Base-by-base conservation (phyloP, 2,797 vertebrate genomes). In the Alca torda region DNA sequence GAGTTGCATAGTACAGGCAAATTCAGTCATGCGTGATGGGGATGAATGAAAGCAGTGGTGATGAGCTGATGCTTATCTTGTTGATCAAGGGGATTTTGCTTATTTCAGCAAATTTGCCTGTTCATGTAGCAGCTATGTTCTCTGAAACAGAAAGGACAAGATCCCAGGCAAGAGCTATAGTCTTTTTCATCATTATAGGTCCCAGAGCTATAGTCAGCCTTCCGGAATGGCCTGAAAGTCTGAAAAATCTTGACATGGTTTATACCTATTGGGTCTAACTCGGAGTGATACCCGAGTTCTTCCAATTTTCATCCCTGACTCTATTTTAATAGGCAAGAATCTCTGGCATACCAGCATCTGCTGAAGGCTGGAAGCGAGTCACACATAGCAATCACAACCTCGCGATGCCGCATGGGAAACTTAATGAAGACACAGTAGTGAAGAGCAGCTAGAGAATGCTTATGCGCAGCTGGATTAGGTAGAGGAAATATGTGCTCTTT, bases 331-430 rank as follows among this genome's bases (percentile, higher is more conserved):
- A 72, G 84, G 30, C 68, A 75, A 63, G n/a, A 59, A 61, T 95
- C 61, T 50, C 53, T 54, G 30, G 68, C 69, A 76, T 48, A 60
- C 24, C 50, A 68, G 61, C 31, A 68, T 84, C 81, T 87, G 53
- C 78, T 86, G 79, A 86, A 93, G 73, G 61, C 93, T 95, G 78
- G 61, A 92, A 95, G 31, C 83, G 93, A 96, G 65, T 96, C 93
- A 94, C 9, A 10, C 90, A 15, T 87, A 93, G 92, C 90, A 96
- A 95, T 77, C 70, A 80, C 86, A 92, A 81, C 84, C 39, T 93
- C 1, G 1, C 77, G 81, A 4, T 68, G 33, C 54, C 3, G 4
- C 1, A 1, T 92, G 54, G 33, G 43, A 90, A 82, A 72, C 69
- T 81, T 94, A 92, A 92, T 87, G 77, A 96, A 80, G 86, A 87